Percentiles rank a stretch among this genome's conserved stretches.
Evolutionary conservation across 2,888 invertebrate species (phyloP).

Genomic region (Ptilodon capucinus): DNA sequence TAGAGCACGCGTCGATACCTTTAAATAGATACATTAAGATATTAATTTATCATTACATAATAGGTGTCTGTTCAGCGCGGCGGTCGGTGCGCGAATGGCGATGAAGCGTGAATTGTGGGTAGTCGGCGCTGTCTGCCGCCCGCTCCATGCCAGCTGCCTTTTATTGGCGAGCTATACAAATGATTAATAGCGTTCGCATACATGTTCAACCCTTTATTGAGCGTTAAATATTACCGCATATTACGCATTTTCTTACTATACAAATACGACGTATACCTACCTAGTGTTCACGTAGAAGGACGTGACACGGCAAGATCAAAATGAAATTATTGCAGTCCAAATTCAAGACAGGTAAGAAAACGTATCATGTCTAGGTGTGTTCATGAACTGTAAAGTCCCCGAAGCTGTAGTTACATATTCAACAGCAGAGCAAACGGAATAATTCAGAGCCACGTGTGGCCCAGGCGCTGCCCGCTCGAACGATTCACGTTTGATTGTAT

Average conservation of each 20-base stretch:
- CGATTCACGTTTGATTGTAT: background rate
- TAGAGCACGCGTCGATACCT: too few relatives aligned
- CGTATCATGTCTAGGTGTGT: background rate
- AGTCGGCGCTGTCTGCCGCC: constrained; percentile 9
- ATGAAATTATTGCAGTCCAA: background rate
- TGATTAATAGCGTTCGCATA: constrained; percentile 4
- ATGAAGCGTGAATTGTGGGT: too few relatives aligned
- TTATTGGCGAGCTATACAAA: constrained; percentile 21
- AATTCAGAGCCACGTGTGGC: background rate
- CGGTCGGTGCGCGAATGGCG: background rate
- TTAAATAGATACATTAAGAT: too few relatives aligned
- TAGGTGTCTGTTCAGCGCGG: background rate
- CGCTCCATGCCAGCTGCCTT: constrained; percentile 23
- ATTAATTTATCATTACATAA: background rate
- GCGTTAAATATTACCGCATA: background rate
- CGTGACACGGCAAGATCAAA: background rate
- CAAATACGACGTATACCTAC: too few relatives aligned
- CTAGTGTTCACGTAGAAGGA: too few relatives aligned
- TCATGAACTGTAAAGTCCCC: background rate
- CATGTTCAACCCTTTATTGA: background rate
- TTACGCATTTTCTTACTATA: background rate
- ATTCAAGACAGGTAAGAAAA: background rate
- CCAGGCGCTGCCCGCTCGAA: background rate
- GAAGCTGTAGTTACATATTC: constrained; percentile 4
- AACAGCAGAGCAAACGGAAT: background rate